Percentiles rank a stretch among this genome's conserved stretches.
Conservation (phyloP, 2,888 invertebrate species). For the Tanypteryx hageni region DNA sequence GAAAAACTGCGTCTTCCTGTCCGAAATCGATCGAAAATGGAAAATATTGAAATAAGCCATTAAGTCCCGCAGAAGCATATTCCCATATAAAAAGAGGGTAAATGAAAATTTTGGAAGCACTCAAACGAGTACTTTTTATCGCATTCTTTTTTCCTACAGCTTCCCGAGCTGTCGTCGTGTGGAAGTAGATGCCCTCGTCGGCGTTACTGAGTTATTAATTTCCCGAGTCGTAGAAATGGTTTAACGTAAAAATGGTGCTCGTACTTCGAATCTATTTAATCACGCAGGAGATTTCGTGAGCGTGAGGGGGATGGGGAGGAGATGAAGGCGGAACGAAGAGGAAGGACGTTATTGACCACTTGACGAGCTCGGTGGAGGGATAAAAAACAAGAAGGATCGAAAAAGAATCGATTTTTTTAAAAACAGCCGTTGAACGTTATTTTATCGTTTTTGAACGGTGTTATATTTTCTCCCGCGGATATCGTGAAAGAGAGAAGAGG, state of each 20-base stretch:
- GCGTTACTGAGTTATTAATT: constrained; percentile 42
- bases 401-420: neutral
- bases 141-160: neutral
- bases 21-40: too few species aligned
- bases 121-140: neutral
- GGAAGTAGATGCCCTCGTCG: constrained; percentile 1
- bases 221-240: constrained; percentile 39
- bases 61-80: neutral
- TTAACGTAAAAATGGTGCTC: constrained; percentile 42
- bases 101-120: neutral
- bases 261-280: constrained; percentile 56
- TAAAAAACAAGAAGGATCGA: neutral
- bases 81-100: neutral
- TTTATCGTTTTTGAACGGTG: neutral
- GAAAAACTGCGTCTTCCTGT: too few species aligned
- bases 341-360: constrained; percentile 10
- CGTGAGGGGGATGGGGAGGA: neutral
- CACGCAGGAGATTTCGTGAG: constrained; percentile 16
- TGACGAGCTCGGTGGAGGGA: neutral
- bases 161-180: neutral
- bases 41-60: neutral
- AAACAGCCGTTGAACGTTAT: neutral
- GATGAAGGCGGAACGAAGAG: neutral
- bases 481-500: too few species aligned
- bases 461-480: neutral